A percentile compares a stretch with the other conserved stretches of the same genome.
These are phyloP conservation scores for Paratrypauchen microcephalus DNA, from an alignment of 2,797 vertebrate genomes.

Conservation along the genomic window DNA sequence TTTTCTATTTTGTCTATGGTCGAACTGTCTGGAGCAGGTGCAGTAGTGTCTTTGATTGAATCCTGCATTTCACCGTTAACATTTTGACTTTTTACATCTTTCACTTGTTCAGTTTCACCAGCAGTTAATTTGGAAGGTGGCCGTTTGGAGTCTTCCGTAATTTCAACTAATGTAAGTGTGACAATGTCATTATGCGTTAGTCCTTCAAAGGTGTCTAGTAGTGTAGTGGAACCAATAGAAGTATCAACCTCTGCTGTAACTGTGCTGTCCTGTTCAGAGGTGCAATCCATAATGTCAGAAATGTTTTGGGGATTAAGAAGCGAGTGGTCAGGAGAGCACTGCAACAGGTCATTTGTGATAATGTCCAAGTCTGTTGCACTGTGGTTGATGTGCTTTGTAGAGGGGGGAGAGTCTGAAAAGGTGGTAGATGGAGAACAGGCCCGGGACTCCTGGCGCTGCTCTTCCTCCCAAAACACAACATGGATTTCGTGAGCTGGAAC, in stretches of 20 bases:
- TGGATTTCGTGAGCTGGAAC: conserved; percentile 85
- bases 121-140: conserved; percentile 13
- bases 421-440: conserved; percentile 46
- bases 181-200: conserved; percentile 72
- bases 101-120: not conserved
- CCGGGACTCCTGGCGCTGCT: conserved; percentile 3
- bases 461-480: conserved; percentile 84
- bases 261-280: conserved; percentile 24
- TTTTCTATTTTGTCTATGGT: not conserved
- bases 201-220: conserved; percentile 72
- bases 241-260: conserved; percentile 19
- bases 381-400: not conserved
- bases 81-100: not conserved
- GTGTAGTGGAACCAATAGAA: conserved; percentile 61
- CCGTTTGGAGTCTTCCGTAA: conserved; percentile 48
- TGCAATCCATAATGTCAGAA: conserved; percentile 37
- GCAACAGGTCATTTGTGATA: not conserved
- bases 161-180: conserved; percentile 78
- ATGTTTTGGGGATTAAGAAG: conserved; percentile 33
- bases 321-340: conserved; percentile 24
- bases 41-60: not conserved
- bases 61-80: not conserved
- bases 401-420: not conserved
- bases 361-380: not conserved
- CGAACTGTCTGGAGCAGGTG: conserved; percentile 33